phyloP scores from a whole-genome alignment of 2,888 invertebrate genomes.

The Stegana nigrithorax region DNA sequence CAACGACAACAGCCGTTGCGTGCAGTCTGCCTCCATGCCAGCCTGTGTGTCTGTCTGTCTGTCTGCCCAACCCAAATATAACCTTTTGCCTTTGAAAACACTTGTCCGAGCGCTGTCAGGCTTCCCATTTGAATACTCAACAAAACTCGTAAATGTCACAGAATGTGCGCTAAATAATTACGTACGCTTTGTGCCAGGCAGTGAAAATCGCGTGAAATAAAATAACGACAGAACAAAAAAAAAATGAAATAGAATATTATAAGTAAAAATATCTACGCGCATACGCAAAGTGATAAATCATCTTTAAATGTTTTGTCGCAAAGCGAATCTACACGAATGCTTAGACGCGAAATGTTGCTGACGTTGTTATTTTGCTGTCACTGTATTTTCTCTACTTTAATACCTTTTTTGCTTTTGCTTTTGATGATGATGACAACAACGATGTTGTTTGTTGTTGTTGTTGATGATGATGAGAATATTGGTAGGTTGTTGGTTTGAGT shows the following conservation, averaged over 20 bases:
- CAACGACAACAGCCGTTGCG: too few species aligned
- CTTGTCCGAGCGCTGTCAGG: constrained; percentile 17
- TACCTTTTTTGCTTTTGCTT: not conserved
- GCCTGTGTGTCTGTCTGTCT: too few species aligned
- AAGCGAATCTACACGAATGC: constrained; percentile 24
- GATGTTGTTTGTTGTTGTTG: not conserved
- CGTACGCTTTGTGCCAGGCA: constrained; percentile 21
- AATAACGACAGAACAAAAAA: not conserved
- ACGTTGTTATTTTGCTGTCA: too few species aligned
- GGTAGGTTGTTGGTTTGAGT: not conserved
- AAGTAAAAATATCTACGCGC: constrained; percentile 12
- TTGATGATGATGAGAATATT: not conserved
- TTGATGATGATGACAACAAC: not conserved
- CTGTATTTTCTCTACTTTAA: too few species aligned
- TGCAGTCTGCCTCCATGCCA: too few species aligned
- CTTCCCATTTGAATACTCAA: constrained; percentile 45
- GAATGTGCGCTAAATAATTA: constrained; percentile 45
- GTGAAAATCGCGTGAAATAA: too few species aligned
- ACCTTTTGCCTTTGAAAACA: too few species aligned
- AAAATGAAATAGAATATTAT: too few species aligned
- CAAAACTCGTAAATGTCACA: constrained; percentile 23
- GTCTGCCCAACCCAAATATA: too few species aligned
- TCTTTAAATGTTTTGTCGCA: constrained; percentile 18
- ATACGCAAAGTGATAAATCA: constrained; percentile 45
- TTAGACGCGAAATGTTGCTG: not conserved